phyloP scores from a whole-genome alignment of 2,113 vertebrate species.

The Chinchilla lanigera region DNA sequence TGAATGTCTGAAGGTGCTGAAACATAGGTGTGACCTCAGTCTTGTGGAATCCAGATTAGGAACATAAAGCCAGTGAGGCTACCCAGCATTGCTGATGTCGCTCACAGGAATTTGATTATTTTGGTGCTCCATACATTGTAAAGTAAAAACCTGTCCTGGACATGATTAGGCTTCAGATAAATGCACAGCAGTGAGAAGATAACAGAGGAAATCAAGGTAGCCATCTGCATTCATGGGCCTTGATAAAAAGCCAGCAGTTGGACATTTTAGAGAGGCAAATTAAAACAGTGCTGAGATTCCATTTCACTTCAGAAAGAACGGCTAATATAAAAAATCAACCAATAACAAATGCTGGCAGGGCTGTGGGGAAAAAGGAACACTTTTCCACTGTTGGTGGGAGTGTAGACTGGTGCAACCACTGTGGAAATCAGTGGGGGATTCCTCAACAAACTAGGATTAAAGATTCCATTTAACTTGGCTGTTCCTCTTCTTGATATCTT shows the following conservation, averaged over 20 bases:
- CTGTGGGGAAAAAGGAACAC: neutral
- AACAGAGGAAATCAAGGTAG: neutral
- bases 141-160: neutral
- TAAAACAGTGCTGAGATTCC: neutral
- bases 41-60: neutral
- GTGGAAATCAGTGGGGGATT: neutral
- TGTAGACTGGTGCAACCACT: neutral
- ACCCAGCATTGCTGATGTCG: neutral
- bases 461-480: neutral
- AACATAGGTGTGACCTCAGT: neutral
- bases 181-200: neutral
- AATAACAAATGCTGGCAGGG: neutral
- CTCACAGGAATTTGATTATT: neutral
- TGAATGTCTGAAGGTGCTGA: conserved; percentile 4
- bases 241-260: neutral
- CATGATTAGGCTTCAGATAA: neutral
- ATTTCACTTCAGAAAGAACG: neutral
- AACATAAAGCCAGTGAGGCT: neutral
- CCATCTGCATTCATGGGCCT: neutral
- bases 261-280: neutral
- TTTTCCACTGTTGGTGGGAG: neutral
- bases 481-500: neutral
- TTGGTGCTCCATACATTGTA: neutral
- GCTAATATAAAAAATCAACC: neutral
- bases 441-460: neutral